phyloP scores from a whole-genome alignment of 2,888 invertebrate species.

The Dicycla oo region DNA sequence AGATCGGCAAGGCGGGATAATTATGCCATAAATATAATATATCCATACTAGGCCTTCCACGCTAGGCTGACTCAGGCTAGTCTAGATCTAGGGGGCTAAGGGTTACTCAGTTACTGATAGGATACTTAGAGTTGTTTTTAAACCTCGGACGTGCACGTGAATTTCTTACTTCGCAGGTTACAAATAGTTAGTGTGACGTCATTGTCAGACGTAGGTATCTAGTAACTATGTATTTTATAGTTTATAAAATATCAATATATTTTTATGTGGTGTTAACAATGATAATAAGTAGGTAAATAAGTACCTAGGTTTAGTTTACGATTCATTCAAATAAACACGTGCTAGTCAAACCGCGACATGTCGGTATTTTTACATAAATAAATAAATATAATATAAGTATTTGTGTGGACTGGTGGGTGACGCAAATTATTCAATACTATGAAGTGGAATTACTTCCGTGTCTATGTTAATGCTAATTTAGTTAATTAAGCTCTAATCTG shows the following conservation, averaged over 20 bases:
- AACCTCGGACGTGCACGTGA: background rate
- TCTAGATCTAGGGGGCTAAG: too few species aligned
- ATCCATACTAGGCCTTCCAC: background rate
- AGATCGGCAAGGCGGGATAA: background rate
- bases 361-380: slow-evolving; percentile 26
- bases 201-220: background rate
- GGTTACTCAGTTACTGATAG: background rate
- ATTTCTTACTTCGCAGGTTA: background rate
- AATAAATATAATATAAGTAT: slow-evolving; percentile 3
- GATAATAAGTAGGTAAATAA: background rate
- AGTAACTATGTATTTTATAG: slow-evolving; percentile 1
- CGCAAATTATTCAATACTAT: slow-evolving; percentile 4
- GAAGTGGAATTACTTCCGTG: slow-evolving; percentile 22
- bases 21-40: background rate
- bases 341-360: background rate
- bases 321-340: slow-evolving; percentile 14
- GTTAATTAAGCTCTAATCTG: background rate
- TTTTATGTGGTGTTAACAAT: slow-evolving; percentile 10
- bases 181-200: background rate
- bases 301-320: background rate
- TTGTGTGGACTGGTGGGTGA: background rate
- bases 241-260: background rate
- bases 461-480: background rate
- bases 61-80: too few species aligned
- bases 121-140: too few species aligned